phyloP scores from a whole-genome alignment of 2,888 invertebrate species.

The Erynnis tages region DNA sequence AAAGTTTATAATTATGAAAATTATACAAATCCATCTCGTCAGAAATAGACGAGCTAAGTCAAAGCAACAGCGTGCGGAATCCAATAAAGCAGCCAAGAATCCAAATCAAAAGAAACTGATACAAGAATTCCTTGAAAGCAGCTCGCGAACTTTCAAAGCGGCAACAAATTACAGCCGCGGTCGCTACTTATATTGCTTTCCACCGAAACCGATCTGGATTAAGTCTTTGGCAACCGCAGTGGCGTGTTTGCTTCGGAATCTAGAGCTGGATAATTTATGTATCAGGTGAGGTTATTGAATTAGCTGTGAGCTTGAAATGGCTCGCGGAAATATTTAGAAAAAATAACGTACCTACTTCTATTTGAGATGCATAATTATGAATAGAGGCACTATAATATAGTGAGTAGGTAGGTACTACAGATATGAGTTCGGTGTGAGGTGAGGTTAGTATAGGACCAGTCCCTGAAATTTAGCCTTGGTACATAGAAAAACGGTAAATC shows the following conservation, averaged over 20 bases:
- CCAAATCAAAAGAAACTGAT: slow-evolving; percentile 20
- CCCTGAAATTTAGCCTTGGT: too few relatives aligned
- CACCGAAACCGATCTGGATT: slow-evolving; percentile 1
- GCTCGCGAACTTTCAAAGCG: slow-evolving; percentile 17
- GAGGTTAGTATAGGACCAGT: too few relatives aligned
- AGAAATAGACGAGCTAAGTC: not conserved
- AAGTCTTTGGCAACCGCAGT: not conserved
- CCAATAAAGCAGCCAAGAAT: slow-evolving; percentile 10
- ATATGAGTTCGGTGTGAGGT: too few relatives aligned
- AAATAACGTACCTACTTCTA: too few relatives aligned
- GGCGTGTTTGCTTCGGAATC: not conserved
- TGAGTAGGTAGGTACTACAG: too few relatives aligned
- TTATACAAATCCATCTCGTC: not conserved
- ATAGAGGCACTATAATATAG: too few relatives aligned
- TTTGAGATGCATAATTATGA: too few relatives aligned
- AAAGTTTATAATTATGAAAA: too few relatives aligned
- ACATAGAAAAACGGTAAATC: too few relatives aligned
- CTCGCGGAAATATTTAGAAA: too few relatives aligned
- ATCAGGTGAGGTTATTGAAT: too few relatives aligned
- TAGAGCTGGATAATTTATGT: not conserved
- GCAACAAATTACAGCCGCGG: slow-evolving; percentile 15
- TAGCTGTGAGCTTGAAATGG: too few relatives aligned
- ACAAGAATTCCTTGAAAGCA: slow-evolving; percentile 20
- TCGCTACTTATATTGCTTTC: slow-evolving; percentile 15
- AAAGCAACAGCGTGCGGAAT: not conserved